Conservation (phyloP, 2,113 vertebrate species). For the Tretioscincus oriximinensis region DNA sequence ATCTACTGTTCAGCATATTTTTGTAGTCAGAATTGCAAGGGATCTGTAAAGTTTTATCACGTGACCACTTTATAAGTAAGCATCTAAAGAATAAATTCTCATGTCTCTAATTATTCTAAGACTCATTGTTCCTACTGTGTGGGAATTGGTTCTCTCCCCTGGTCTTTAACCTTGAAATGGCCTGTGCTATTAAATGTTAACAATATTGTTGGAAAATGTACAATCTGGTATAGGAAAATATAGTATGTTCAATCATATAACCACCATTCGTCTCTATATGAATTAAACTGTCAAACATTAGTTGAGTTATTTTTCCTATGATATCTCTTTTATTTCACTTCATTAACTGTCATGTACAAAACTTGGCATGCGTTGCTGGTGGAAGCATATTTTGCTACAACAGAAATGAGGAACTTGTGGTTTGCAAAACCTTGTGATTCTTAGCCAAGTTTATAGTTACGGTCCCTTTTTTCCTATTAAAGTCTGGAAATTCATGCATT, state of each 20-base stretch:
- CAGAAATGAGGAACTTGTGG: neutral
- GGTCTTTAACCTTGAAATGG: neutral
- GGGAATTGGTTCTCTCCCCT: neutral
- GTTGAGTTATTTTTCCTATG: neutral
- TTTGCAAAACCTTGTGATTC: neutral
- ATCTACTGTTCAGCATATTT: neutral
- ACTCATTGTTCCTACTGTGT: neutral
- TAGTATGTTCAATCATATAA: neutral
- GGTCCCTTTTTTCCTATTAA: neutral
- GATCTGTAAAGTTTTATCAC: neutral
- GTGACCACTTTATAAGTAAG: neutral
- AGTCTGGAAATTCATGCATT: neutral
- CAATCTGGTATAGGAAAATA: neutral
- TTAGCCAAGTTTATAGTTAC: neutral
- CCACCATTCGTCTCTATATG: neutral
- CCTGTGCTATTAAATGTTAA: neutral
- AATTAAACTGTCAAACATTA: neutral
- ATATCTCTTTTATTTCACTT: neutral
- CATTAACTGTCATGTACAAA: no score
- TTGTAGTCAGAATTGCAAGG: neutral
- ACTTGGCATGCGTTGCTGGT: no score
- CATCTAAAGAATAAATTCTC: neutral
- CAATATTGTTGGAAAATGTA: neutral
- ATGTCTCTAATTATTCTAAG: neutral
- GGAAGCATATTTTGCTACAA: neutral